Conservation (phyloP, 2,113 vertebrate genomes). For the Smithornis capensis region DNA sequence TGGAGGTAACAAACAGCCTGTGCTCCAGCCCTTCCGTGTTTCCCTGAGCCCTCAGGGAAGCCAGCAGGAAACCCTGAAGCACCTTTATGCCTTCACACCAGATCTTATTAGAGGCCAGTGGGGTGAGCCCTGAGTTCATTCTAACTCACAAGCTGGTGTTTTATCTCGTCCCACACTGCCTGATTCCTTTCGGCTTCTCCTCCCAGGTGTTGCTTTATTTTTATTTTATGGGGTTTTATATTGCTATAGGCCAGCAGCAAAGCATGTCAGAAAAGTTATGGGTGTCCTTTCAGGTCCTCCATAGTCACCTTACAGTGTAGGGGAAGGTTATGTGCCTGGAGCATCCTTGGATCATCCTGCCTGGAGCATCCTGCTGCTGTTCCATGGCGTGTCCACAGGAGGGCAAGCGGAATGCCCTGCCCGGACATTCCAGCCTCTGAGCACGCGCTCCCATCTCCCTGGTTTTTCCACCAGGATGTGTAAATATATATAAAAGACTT, state of each 20-base stretch:
- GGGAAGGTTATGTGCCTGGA: neutral
- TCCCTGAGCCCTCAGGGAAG: neutral
- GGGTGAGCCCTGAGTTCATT: neutral
- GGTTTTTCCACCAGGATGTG: accelerated
- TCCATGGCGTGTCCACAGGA: neutral
- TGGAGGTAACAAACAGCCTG: conserved; percentile 81
- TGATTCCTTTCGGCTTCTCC: neutral
- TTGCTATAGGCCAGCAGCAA: neutral
- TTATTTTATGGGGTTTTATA: neutral
- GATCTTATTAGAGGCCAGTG: neutral
- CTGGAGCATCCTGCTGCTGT: neutral
- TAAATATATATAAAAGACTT: accelerated
- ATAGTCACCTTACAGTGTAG: accelerated
- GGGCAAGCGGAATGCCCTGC: neutral
- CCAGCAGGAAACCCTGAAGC: neutral
- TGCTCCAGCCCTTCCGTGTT: accelerated
- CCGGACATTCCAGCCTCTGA: accelerated
- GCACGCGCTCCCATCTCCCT: accelerated
- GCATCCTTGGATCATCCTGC: neutral
- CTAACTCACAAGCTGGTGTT: neutral
- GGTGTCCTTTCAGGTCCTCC: neutral
- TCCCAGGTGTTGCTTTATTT: neutral
- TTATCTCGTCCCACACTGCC: neutral
- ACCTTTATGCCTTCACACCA: neutral
- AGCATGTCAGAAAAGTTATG: neutral